These are phyloP conservation scores for Epinephelus cyanopodus DNA, from an alignment of 2,113 vertebrate genomes.

Conservation along the genomic window DNA sequence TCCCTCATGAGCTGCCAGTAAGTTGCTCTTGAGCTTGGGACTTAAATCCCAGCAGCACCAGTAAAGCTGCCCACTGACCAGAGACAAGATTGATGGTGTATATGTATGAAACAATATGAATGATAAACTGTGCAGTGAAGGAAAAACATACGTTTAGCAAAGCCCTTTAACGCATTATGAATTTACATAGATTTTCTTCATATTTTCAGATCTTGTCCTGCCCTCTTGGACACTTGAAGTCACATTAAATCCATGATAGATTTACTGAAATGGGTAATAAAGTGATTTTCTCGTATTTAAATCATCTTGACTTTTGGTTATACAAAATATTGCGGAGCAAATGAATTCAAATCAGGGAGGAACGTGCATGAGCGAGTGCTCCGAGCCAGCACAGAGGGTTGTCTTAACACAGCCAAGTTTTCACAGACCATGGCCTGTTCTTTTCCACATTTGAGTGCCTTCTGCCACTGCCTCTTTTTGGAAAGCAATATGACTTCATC, in stretches of 20 bases:
- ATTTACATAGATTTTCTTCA: background rate
- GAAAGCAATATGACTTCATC: slow-evolving; percentile 32
- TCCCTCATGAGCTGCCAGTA: background rate
- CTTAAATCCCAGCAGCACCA: background rate
- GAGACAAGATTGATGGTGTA: background rate
- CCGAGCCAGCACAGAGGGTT: slow-evolving; percentile 52
- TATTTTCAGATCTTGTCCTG: background rate
- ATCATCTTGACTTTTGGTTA: slow-evolving; percentile 13
- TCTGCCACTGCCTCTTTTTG: slow-evolving; percentile 45
- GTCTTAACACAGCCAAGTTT: slow-evolving; percentile 53
- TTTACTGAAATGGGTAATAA: background rate
- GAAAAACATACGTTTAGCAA: background rate
- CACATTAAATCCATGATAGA: background rate
- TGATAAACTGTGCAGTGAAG: background rate
- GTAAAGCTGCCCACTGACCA: background rate
- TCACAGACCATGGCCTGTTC: slow-evolving; percentile 43
- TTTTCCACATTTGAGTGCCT: slow-evolving; percentile 42
- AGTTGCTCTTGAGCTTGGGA: background rate
- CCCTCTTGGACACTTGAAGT: background rate
- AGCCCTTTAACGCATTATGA: background rate
- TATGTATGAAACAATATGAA: background rate
- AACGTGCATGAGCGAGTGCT: slow-evolving; percentile 29
- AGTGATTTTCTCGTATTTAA: slow-evolving; percentile 7
- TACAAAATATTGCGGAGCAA: background rate
- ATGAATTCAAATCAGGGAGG: slow-evolving; percentile 22